Conservation (phyloP, 2,113 vertebrate genomes). For the Sinocyclocheilus anophthalmus region DNA sequence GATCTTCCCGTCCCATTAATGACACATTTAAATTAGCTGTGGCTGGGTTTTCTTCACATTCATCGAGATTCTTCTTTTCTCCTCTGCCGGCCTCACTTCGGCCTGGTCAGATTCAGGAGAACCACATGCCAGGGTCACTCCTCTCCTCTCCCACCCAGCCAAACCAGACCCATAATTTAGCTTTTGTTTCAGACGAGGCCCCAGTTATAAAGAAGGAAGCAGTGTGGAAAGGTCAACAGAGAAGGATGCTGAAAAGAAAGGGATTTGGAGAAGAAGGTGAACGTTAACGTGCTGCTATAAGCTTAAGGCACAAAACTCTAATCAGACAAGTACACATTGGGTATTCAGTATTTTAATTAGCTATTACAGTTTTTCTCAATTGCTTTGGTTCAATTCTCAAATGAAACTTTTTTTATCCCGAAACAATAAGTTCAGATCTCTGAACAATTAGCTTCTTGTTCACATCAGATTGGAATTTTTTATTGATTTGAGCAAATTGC, state of each 20-base stretch:
- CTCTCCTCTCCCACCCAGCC: conserved; percentile 69
- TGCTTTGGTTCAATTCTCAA: no score
- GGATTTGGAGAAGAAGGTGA: background rate
- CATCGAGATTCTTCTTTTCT: conserved; percentile 76
- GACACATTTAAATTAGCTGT: conserved; percentile 78
- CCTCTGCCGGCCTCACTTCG: conserved; percentile 78
- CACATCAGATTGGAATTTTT: no score
- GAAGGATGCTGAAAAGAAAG: conserved; percentile 49
- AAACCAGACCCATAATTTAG: conserved; percentile 84
- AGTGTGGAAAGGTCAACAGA: conserved; percentile 71
- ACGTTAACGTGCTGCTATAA: background rate
- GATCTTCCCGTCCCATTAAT: conserved; percentile 68
- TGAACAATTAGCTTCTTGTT: no score
- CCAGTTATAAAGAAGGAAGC: conserved; percentile 75
- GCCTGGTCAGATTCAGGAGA: conserved; percentile 71
- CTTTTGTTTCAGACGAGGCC: conserved; percentile 82
- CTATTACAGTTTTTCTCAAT: background rate
- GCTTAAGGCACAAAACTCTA: no score
- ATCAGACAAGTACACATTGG: no score
- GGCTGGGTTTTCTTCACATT: conserved; percentile 75
- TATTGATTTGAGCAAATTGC: no score
- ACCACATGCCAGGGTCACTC: conserved; percentile 79
- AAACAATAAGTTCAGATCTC: no score
- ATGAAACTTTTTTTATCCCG: no score
- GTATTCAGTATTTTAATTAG: background rate